Percentiles rank a stretch among this genome's conserved stretches.
phyloP scores from a whole-genome alignment of 2,797 vertebrate species.

The Phaenicophaeus curvirostris region DNA sequence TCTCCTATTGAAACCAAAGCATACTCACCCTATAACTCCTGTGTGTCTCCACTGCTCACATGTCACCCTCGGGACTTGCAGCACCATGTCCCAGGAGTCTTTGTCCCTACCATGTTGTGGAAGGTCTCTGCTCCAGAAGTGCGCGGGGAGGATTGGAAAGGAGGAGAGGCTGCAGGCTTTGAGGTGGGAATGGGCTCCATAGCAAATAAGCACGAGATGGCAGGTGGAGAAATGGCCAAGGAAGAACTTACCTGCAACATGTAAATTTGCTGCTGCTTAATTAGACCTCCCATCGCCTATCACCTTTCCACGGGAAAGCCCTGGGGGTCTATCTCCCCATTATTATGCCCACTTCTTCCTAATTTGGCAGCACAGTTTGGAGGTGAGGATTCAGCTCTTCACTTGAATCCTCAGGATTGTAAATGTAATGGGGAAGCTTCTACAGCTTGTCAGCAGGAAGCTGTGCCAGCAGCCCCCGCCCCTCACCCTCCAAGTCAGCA shows the following conservation, averaged over 20 bases:
- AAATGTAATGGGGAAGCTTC: background rate
- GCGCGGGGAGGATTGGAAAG: background rate
- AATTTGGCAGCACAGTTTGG: background rate
- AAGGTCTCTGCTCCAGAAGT: background rate
- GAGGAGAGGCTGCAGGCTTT: background rate
- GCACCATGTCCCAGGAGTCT: background rate
- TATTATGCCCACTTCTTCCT: background rate
- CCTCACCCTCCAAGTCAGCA: too few relatives aligned
- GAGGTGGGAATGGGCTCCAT: rapidly evolving
- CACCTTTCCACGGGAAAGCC: background rate
- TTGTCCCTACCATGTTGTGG: rapidly evolving
- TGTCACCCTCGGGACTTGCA: rapidly evolving
- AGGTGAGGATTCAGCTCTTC: background rate
- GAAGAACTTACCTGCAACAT: background rate
- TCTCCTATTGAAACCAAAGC: background rate
- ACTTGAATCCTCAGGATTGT: background rate
- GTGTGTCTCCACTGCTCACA: background rate
- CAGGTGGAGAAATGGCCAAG: background rate
- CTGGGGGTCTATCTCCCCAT: background rate
- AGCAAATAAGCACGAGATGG: background rate
- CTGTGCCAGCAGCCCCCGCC: background rate
- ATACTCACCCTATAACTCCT: too few relatives aligned
- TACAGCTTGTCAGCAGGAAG: background rate
- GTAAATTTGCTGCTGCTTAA: background rate
- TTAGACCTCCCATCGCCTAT: background rate